Evolutionary conservation across 2,797 vertebrate species (phyloP).

Genomic region (Cygnus olor): DNA sequence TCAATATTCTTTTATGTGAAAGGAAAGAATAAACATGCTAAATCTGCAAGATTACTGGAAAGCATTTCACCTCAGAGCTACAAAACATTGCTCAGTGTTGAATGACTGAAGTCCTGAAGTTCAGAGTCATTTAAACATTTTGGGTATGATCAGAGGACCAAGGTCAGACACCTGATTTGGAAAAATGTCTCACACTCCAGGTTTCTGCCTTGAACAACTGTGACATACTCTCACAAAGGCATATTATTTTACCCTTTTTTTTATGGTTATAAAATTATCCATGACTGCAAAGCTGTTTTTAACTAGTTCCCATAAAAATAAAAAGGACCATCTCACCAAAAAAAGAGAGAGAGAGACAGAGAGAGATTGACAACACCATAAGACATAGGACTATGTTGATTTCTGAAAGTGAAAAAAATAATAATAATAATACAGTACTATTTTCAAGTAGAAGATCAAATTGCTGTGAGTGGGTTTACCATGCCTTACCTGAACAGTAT

Average conservation of each 20-base stretch:
- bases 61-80: accelerated
- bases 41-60: neutral
- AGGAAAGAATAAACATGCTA: neutral
- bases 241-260: neutral
- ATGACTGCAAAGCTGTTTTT: neutral
- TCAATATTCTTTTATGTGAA: neutral
- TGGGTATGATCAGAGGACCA: neutral
- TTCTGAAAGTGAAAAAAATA: neutral
- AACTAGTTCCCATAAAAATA: constrained; percentile 8
- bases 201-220: neutral
- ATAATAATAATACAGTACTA: neutral
- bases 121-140: neutral
- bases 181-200: neutral
- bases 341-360: neutral
- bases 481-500: neutral
- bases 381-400: neutral
- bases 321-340: neutral
- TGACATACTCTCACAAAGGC: neutral
- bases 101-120: neutral
- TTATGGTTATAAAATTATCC: neutral
- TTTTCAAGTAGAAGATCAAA: neutral
- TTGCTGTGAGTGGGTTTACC: neutral
- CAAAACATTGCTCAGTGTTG: neutral
- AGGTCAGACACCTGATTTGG: neutral
- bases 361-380: neutral